Conservation (phyloP, 2,797 vertebrate species). For the Syngnathus rostellatus region DNA sequence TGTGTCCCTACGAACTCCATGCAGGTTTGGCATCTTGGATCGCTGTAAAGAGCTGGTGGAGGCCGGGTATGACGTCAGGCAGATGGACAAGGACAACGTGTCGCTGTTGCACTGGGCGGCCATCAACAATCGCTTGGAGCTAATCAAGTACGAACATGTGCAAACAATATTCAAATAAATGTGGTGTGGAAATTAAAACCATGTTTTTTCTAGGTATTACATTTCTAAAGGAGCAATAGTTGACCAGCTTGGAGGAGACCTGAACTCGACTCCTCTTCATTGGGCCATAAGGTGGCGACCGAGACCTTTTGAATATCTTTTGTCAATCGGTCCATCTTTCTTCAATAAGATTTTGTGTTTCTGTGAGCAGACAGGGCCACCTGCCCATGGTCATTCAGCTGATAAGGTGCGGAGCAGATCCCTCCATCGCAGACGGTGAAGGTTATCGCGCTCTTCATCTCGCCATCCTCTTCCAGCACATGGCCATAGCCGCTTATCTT, state of each 20-base stretch:
- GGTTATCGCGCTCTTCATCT: conserved; percentile 88
- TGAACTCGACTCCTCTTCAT: conserved; percentile 96
- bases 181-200: too few species aligned
- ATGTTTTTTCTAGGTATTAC: conserved; percentile 72
- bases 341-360: conserved; percentile 6
- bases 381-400: conserved; percentile 87
- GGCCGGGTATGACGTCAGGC: conserved; percentile 85
- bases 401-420: conserved; percentile 85
- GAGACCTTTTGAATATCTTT: too few species aligned
- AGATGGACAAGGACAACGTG: conserved; percentile 93
- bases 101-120: conserved; percentile 95
- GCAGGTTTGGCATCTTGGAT: conserved; percentile 86
- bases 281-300: conserved; percentile 85
- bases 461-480: conserved; percentile 91
- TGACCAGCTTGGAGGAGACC: conserved; percentile 91
- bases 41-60: conserved; percentile 92
- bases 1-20: not conserved
- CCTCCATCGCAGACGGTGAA: conserved; percentile 83
- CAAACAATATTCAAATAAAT: too few species aligned
- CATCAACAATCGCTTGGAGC: conserved; percentile 90
- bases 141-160: conserved; percentile 78
- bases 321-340: not conserved
- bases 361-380: conserved; percentile 84
- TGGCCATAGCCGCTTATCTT: conserved; percentile 90
- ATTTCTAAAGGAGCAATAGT: conserved; percentile 89